Conservation (phyloP, 2,113 vertebrate species). For the Oreochromis niloticus region DNA sequence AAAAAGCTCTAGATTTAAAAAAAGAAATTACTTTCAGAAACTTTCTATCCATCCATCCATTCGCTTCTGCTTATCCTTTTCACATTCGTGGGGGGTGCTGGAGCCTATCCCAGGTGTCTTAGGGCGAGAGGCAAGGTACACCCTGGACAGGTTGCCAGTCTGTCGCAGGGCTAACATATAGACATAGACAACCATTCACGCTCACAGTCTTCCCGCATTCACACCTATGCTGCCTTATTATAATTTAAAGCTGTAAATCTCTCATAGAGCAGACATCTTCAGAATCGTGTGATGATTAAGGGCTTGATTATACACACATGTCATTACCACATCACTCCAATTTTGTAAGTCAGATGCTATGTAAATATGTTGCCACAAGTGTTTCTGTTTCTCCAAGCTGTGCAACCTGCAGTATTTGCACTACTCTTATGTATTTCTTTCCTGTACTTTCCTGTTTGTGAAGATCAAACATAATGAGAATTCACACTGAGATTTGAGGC, state of each 20-base stretch:
- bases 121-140: not conserved
- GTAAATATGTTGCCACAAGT: not conserved
- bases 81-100: not conserved
- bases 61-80: not conserved
- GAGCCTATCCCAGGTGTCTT: not conserved
- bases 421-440: not conserved
- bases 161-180: not conserved
- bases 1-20: not conserved
- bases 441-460: not conserved
- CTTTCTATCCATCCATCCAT: not conserved
- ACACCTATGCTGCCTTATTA: not conserved
- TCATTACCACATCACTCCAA: not conserved
- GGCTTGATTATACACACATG: not conserved
- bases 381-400: not conserved
- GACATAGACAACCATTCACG: not conserved
- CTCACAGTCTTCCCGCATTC: not conserved
- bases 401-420: not conserved
- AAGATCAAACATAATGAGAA: not conserved
- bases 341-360: not conserved
- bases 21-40: constrained; percentile 10
- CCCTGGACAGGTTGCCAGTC: not conserved
- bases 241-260: constrained; percentile 24
- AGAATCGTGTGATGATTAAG: not conserved
- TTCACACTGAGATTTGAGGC: not conserved
- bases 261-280: not conserved